Base-by-base conservation (phyloP, 2,113 vertebrate species). In the Colossoma macropomum region DNA sequence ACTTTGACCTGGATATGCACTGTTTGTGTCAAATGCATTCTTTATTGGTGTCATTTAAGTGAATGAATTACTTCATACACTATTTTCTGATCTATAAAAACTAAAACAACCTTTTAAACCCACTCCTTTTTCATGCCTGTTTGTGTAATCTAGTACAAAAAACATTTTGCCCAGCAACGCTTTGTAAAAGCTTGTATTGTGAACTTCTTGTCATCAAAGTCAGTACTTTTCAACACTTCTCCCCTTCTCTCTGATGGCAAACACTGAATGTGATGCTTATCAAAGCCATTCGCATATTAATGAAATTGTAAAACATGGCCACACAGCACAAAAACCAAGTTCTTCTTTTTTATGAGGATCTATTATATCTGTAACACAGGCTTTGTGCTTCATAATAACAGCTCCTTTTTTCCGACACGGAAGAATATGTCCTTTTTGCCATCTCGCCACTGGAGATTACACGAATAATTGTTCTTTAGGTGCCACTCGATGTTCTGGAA, bases 391-490 rank as follows among this genome's bases (percentile, higher is more conserved):
- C 78, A 85, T 88, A 89, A 89, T 89, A 84, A 88, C 85, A 75
- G 72, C 69, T 82, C 72, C 80, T 88, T 88, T 88, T 86, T 85
- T 86, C 79, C 45, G 76, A 68, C 78, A 69, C 71, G 73, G 68
- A 88, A 86, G 81, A 88, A 89, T 89, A 85, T 71, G 66, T 79
- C 81, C 66, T 78, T 85, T 87, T 83, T 85, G 79, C 84, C 81
- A 60, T 82, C 81, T 87, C 84, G 59, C 82, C 85, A 86, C 56
- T 73, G 72, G 76, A 85, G 85, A 84, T 77, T 85, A 81, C 76
- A 78, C 21, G 79, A 85, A 88, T 89, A 88, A 89, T 89, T 89
- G 86, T 89, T 88, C 88, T 88, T 88, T 89, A 88, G 86, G 87
- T 85, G 76, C 79, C 87, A 89, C 88, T 87, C 88, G 23, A 87